phyloP scores from a whole-genome alignment of 2,113 vertebrate genomes.

The Trichomycterus rosablanca region DNA sequence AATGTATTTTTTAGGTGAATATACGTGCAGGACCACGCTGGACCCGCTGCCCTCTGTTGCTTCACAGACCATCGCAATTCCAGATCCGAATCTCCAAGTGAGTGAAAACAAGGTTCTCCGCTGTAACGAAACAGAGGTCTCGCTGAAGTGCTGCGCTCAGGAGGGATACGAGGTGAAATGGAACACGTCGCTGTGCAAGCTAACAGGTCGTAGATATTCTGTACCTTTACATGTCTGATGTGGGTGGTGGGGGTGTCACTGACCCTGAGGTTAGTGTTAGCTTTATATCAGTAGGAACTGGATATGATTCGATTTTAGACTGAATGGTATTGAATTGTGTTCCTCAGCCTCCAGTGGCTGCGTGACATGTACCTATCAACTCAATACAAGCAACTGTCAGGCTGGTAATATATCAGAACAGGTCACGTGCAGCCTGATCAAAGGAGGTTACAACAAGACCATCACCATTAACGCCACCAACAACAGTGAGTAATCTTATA shows the following conservation, averaged over 20 bases:
- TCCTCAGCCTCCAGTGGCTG: neutral
- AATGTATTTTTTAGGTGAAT: neutral
- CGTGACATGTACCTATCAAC: conserved; percentile 2
- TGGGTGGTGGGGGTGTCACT: too few species aligned
- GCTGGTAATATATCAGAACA: neutral
- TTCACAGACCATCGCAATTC: conserved; percentile 13
- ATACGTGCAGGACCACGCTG: conserved; percentile 1
- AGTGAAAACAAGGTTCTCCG: neutral
- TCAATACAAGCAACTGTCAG: neutral
- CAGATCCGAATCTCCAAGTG: conserved; percentile 10
- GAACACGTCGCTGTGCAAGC: neutral
- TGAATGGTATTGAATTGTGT: neutral
- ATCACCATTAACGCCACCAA: neutral
- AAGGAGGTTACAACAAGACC: neutral
- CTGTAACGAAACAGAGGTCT: neutral
- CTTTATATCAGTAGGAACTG: too few species aligned
- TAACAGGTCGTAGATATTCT: conserved; percentile 2
- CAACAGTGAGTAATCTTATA: neutral
- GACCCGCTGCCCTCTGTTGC: neutral
- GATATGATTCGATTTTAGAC: too few species aligned
- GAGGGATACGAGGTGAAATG: conserved; percentile 6
- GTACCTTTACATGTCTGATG: neutral
- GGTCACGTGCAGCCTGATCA: neutral
- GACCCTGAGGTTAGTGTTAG: too few species aligned
- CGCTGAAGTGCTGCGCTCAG: conserved; percentile 1